phyloP scores from a whole-genome alignment of 2,888 invertebrate genomes.

The Polymixis flavicincta region DNA sequence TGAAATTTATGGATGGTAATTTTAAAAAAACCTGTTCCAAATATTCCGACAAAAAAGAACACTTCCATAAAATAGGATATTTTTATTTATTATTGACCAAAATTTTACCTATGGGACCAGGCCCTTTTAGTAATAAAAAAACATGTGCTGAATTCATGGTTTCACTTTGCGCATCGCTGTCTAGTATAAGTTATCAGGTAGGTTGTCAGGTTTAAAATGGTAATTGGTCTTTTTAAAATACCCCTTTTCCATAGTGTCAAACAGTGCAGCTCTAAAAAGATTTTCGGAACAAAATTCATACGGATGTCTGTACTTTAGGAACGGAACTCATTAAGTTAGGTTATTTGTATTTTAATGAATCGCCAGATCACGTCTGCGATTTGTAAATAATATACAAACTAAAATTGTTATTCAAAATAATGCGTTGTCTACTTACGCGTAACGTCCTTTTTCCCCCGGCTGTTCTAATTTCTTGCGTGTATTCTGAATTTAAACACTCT shows the following conservation, averaged over 20 bases:
- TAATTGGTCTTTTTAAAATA: not conserved
- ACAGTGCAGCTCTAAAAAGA: too few species aligned
- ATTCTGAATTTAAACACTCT: not conserved
- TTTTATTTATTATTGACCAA: too few species aligned
- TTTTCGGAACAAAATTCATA: not conserved
- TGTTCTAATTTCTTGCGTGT: not conserved
- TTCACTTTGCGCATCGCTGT: too few species aligned
- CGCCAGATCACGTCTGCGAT: not conserved
- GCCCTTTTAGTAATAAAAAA: too few species aligned
- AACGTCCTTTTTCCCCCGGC: not conserved
- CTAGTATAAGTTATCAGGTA: not conserved
- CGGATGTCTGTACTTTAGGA: not conserved
- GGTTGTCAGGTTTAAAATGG: not conserved
- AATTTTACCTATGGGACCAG: too few species aligned
- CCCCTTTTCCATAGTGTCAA: not conserved
- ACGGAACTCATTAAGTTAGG: not conserved
- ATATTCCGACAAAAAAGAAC: too few species aligned
- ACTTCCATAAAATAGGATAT: too few species aligned
- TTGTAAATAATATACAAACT: constrained; percentile 27
- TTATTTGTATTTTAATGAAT: not conserved
- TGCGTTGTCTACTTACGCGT: not conserved
- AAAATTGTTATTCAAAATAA: constrained; percentile 26
- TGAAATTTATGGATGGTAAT: not conserved
- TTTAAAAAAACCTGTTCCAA: not conserved
- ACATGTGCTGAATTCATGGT: too few species aligned